These are phyloP conservation scores for Sebastes wilsoni DNA, from an alignment of 2,797 vertebrate species.

Conservation along the genomic window DNA sequence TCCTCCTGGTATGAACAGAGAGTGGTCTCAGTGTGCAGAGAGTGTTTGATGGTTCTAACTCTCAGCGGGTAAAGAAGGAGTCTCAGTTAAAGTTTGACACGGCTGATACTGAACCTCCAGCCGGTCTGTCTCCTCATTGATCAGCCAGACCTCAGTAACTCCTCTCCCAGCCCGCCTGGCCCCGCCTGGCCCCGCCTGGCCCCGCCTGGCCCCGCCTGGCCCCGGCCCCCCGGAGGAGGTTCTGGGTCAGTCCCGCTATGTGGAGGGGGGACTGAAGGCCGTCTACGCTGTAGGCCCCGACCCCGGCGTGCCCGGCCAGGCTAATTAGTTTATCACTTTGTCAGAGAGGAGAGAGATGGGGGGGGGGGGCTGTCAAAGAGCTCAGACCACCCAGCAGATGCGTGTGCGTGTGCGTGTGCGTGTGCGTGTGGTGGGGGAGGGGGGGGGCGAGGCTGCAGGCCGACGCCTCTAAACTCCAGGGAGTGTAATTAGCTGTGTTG, in stretches of 20 bases:
- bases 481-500: conserved; percentile 57
- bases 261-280: conserved; percentile 50
- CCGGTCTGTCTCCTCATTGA: conserved; percentile 81
- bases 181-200: neutral
- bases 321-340: conserved; percentile 96
- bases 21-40: neutral
- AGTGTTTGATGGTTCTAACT: neutral
- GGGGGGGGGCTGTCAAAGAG: conserved; percentile 36
- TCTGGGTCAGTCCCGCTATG: conserved; percentile 18
- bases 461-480: conserved; percentile 46
- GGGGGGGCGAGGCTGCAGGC: conserved; percentile 39
- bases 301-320: conserved; percentile 75
- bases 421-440: neutral
- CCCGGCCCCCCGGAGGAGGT: conserved; percentile 11
- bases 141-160: conserved; percentile 78
- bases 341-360: conserved; percentile 63
- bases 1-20: neutral
- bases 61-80: neutral
- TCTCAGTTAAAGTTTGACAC: conserved; percentile 17
- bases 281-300: conserved; percentile 62
- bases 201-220: neutral
- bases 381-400: conserved; percentile 46
- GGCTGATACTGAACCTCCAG: neutral
- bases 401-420: neutral
- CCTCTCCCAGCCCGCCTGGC: neutral